A percentile compares a stretch with the other conserved stretches of the same genome.
These are phyloP conservation scores for Agonum fuliginosum DNA, from an alignment of 2,888 invertebrate species.

Conservation along the genomic window DNA sequence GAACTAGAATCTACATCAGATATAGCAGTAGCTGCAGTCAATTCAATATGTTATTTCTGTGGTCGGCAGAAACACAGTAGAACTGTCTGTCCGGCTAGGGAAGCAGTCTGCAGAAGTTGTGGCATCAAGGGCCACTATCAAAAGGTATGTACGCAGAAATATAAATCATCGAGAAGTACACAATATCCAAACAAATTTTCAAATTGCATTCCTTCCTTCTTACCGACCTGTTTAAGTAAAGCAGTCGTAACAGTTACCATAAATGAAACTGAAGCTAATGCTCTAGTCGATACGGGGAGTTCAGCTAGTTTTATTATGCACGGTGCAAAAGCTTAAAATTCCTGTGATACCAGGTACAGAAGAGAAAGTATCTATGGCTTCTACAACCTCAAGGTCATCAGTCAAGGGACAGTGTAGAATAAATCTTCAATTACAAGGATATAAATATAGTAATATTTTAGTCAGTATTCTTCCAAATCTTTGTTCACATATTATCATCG, in stretches of 20 bases:
- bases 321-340: not conserved
- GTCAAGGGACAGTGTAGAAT: not conserved
- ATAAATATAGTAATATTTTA: not conserved
- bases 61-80: too few relatives aligned
- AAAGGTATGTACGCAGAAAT: too few relatives aligned
- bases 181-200: too few relatives aligned
- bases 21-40: too few relatives aligned
- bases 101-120: too few relatives aligned
- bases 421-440: not conserved
- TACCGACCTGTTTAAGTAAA: conserved; percentile 1
- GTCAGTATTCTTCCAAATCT: not conserved
- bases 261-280: not conserved
- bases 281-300: not conserved
- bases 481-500: not conserved
- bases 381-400: not conserved
- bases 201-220: too few relatives aligned
- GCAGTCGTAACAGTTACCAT: not conserved
- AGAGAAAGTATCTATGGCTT: not conserved
- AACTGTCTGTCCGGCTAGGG: too few relatives aligned
- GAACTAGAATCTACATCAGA: too few relatives aligned
- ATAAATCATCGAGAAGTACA: too few relatives aligned
- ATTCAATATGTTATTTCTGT: too few relatives aligned
- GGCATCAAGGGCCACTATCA: too few relatives aligned
- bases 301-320: not conserved
- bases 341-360: not conserved